These are phyloP conservation scores for Crambe crambe DNA, from an alignment of 37 sponge, comb jelly and placozoan species.

Conservation along the genomic window DNA sequence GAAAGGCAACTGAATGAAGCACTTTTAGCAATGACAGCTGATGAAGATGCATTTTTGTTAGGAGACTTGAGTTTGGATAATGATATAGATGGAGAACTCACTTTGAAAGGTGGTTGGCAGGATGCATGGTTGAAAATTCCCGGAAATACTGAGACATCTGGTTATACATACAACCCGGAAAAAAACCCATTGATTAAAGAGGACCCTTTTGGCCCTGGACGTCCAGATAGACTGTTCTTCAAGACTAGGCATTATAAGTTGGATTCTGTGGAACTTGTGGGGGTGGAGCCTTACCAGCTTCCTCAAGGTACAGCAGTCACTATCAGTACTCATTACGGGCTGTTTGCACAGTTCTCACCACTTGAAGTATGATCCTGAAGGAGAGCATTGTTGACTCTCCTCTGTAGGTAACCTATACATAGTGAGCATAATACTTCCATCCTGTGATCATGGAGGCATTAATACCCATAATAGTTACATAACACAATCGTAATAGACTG, in stretches of 20 bases:
- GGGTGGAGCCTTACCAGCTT: neutral
- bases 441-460: no score
- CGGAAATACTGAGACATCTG: slow-evolving; percentile 32
- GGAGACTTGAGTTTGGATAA: slow-evolving; percentile 52
- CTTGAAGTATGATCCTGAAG: slow-evolving; percentile 22
- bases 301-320: neutral
- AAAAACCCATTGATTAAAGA: slow-evolving; percentile 63
- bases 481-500: no score
- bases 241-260: slow-evolving; percentile 53
- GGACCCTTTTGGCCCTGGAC: slow-evolving; percentile 2
- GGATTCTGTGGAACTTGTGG: slow-evolving; percentile 67
- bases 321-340: slow-evolving; percentile 67
- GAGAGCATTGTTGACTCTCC: no score
- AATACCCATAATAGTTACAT: no score
- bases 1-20: slow-evolving; percentile 74
- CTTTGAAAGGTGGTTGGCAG: slow-evolving; percentile 55
- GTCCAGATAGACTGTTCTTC: slow-evolving; percentile 70
- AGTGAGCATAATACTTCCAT: neutral
- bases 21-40: slow-evolving; percentile 14
- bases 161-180: slow-evolving; percentile 56
- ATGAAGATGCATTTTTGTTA: slow-evolving; percentile 53
- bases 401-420: no score
- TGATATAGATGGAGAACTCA: slow-evolving; percentile 51
- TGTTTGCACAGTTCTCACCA: slow-evolving; percentile 39
- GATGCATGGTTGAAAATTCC: slow-evolving; percentile 61